Percentiles rank a stretch among this genome's conserved stretches.
These are phyloP conservation scores for Centruroides sculpturatus DNA, from an alignment of 1,140 invertebrate genomes.

Conservation along the genomic window DNA sequence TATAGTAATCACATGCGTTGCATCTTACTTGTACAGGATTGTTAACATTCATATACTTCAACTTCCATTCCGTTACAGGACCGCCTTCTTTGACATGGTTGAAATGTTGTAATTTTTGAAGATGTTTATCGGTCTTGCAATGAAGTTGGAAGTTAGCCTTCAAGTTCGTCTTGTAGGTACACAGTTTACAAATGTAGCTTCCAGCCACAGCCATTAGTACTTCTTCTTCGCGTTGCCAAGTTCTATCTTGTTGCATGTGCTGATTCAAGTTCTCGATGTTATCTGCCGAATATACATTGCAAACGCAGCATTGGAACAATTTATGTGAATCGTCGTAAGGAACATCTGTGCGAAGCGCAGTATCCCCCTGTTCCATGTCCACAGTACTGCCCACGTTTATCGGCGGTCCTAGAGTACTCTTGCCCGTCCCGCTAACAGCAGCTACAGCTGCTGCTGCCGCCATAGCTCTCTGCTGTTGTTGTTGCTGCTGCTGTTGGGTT, in stretches of 20 bases:
- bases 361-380: slow-evolving; percentile 22
- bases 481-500: slow-evolving; percentile 21
- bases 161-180: slow-evolving; percentile 95
- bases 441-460: slow-evolving; percentile 13
- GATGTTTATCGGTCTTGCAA: slow-evolving; percentile 98
- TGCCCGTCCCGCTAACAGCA: slow-evolving; percentile 1
- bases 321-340: slow-evolving; percentile 35
- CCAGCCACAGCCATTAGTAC: slow-evolving; percentile 78
- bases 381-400: slow-evolving; percentile 13
- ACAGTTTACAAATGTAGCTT: slow-evolving; percentile 93
- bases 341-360: slow-evolving; percentile 16
- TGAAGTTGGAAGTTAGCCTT: slow-evolving; percentile 99
- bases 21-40: slow-evolving; percentile 82
- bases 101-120: slow-evolving; percentile 91
- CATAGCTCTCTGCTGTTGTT: slow-evolving; percentile 17
- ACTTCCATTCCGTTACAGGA: slow-evolving; percentile 80
- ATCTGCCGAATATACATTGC: slow-evolving; percentile 79
- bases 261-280: slow-evolving; percentile 77
- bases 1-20: slow-evolving; percentile 94
- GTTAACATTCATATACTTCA: slow-evolving; percentile 66
- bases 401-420: background rate
- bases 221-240: slow-evolving; percentile 72
- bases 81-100: slow-evolving; percentile 97
- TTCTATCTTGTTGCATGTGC: slow-evolving; percentile 81
- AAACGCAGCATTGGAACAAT: slow-evolving; percentile 88